Base-by-base conservation (phyloP, 2,888 invertebrate species). In the Tenthredo livida region DNA sequence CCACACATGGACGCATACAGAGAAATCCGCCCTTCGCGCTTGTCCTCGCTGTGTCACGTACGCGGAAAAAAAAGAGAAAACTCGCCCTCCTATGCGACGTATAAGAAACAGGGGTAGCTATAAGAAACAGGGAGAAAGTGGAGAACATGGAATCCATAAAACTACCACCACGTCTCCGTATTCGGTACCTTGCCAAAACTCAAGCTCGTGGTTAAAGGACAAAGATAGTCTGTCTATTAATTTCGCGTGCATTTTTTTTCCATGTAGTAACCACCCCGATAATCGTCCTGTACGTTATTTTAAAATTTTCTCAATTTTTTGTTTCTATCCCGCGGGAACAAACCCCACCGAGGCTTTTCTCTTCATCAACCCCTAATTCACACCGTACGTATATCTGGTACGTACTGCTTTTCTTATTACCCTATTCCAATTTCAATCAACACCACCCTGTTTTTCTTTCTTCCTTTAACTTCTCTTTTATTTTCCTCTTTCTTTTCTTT, bases 1-100 rank as follows among this genome's bases (percentile, higher is more conserved):
- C 15, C 37, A n/a, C 70, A 37, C n/a, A 72, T n/a, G 70, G 1
- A 40, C 37, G 7, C 37, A 21, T 21, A 47, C 47, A n/a, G 15
- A 54, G 33, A 54, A 50, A 43, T n/a, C 5, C 54, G 77, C 54
- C 47, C 40, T 50, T 25, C 25, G 47, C 47, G 37, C 70, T n/a
- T 43, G 21, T 75, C 47, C 47, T 47, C 50, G 37, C 25, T 37
- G 61, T 50, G 61, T 80, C 80, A 80, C 80, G 61, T 80, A 80
- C 80, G 61, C 80, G 33, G 58, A 37, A 80, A 80, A 80, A 80
- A 80, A 37, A 80, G 61, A 80, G 61, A 80, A 61, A 61, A 10
- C 21, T 21, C 80, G 40, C 61, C 21, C 61, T 17, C 9, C 54
- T 2, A 15, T n/a, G n/a, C 77, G 33, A 10, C 77, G 15, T 9